Conservation (phyloP, 1,140 invertebrate genomes). For the Aethina tumida region DNA sequence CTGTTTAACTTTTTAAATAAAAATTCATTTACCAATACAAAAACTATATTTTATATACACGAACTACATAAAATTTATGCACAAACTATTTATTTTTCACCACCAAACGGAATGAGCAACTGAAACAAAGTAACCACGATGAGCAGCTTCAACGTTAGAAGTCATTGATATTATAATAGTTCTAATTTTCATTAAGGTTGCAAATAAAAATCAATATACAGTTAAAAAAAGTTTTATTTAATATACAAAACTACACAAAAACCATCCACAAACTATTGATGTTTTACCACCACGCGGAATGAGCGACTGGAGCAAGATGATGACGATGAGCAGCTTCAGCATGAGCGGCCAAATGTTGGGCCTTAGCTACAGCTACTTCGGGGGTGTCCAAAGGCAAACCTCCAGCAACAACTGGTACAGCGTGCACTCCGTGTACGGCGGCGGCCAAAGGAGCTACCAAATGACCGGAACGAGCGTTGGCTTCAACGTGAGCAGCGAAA, state of each 20-base stretch:
- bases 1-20: no score
- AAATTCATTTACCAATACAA: no score
- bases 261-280: constrained; percentile 10
- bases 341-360: constrained; percentile 28
- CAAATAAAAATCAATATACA: no score
- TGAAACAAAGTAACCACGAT: no score
- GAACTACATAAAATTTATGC: no score
- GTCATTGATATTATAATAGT: no score
- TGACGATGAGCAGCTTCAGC: constrained; percentile 21
- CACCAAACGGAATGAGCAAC: no score
- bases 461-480: constrained; percentile 27
- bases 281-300: constrained; percentile 12
- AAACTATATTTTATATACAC: no score
- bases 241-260: constrained; percentile 8
- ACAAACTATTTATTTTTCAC: no score
- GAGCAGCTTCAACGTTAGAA: no score
- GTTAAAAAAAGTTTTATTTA: constrained; percentile 10
- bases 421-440: constrained; percentile 20
- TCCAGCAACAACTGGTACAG: background rate
- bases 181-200: no score
- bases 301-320: constrained; percentile 5
- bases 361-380: constrained; percentile 28
- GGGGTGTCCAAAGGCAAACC: constrained; percentile 20
- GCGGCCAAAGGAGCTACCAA: constrained; percentile 12
- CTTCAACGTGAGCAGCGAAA: constrained; percentile 44